These are phyloP conservation scores for Tangara arthus DNA, from an alignment of 2,797 vertebrate genomes.

Conservation along the genomic window DNA sequence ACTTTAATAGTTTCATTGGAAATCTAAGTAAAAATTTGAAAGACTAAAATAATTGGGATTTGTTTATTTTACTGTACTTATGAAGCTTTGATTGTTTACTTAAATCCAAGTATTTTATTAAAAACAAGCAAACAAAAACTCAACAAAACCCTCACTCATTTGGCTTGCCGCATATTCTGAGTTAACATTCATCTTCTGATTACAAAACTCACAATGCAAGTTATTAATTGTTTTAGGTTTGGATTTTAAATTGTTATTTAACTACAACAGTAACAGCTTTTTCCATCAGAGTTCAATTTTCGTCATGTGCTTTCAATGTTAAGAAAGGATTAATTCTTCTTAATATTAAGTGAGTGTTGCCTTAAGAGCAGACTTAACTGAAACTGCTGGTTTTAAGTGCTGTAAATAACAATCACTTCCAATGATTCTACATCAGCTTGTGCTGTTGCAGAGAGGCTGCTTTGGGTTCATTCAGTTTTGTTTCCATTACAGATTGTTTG, in stretches of 20 bases:
- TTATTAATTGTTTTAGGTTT: background rate
- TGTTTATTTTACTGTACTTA: background rate
- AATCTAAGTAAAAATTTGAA: background rate
- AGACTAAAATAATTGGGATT: background rate
- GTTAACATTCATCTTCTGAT: background rate
- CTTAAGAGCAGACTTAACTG: background rate
- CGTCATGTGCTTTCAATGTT: background rate
- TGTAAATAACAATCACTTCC: background rate
- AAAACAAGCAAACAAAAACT: background rate
- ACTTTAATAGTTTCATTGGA: background rate
- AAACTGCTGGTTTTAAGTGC: background rate
- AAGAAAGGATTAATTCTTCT: background rate
- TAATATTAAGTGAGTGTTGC: background rate
- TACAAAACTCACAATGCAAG: background rate
- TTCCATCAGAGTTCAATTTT: background rate
- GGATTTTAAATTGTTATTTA: background rate
- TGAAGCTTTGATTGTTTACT: background rate
- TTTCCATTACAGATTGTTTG: background rate
- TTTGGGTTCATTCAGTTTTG: background rate
- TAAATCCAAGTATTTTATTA: background rate
- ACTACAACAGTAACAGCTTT: background rate
- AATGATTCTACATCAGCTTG: background rate
- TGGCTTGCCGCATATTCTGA: background rate
- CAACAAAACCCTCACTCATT: background rate
- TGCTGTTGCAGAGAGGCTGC: background rate